These are phyloP conservation scores for Temnothorax unifasciatus DNA, from an alignment of 2,888 invertebrate genomes.

Conservation along the genomic window DNA sequence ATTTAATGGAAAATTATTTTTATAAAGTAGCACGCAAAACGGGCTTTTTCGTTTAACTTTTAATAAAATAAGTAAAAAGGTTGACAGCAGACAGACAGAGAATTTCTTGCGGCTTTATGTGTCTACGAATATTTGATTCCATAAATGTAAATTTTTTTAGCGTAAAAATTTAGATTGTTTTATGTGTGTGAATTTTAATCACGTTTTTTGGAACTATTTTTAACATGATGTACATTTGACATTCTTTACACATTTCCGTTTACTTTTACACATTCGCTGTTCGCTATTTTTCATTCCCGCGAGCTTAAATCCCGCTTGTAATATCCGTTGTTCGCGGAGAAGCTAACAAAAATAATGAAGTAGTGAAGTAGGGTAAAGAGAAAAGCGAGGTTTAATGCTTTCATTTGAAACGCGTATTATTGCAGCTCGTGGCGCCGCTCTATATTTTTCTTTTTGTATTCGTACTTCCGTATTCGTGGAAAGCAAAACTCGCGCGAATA, in stretches of 20 bases:
- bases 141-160: neutral
- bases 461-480: neutral
- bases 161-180: neutral
- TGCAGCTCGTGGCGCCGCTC: neutral
- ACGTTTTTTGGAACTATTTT: neutral
- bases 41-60: neutral
- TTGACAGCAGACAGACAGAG: neutral
- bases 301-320: neutral
- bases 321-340: neutral
- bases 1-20: neutral
- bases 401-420: slow-evolving; percentile 13
- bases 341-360: slow-evolving; percentile 20
- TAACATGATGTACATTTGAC: neutral
- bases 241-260: neutral
- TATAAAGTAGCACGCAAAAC: neutral
- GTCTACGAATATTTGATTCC: neutral
- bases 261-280: neutral
- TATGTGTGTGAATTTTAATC: neutral
- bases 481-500: neutral
- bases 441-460: slow-evolving; percentile 11
- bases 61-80: neutral
- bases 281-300: neutral
- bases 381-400: slow-evolving; percentile 13
- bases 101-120: neutral
- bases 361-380: neutral